Percentiles rank a stretch among this genome's conserved stretches.
phyloP scores from a whole-genome alignment of 2,113 vertebrate species.

The Coracopsis vasa region DNA sequence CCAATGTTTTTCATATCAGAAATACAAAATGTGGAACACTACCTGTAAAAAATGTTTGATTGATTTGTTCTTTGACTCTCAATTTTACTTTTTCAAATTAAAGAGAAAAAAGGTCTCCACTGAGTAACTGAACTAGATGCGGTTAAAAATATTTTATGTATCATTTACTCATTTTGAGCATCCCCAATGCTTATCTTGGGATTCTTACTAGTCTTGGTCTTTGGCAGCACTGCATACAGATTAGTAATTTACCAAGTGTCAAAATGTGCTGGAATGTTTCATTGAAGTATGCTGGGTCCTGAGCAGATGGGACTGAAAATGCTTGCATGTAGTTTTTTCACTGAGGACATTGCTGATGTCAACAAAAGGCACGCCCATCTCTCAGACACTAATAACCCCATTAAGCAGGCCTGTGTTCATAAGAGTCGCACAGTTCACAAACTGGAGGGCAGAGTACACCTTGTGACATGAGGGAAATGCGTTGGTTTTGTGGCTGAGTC shows the following conservation, averaged over 20 bases:
- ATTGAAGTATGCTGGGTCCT: not conserved
- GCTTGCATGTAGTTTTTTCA: not conserved
- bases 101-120: not conserved
- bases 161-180: not conserved
- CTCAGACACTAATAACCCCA: not conserved
- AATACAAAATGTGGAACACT: not conserved
- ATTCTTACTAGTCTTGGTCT: not conserved
- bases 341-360: slow-evolving; percentile 37
- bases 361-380: not conserved
- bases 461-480: not conserved
- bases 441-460: slow-evolving; percentile 35
- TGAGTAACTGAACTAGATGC: not conserved
- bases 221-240: not conserved
- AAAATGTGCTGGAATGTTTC: not conserved
- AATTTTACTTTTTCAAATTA: not conserved
- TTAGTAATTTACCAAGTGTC: not conserved
- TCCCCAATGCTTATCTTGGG: not conserved
- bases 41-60: not conserved
- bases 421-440: not conserved
- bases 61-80: not conserved
- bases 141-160: not conserved
- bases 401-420: not conserved
- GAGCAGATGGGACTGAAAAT: slow-evolving; percentile 26
- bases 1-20: not conserved
- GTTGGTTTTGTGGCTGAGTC: not conserved